Evolutionary conservation across 2,888 invertebrate genomes (phyloP), one percentile per base, ranked within the genome.

Genomic region (Drosophila pseudotalamancana): DNA sequence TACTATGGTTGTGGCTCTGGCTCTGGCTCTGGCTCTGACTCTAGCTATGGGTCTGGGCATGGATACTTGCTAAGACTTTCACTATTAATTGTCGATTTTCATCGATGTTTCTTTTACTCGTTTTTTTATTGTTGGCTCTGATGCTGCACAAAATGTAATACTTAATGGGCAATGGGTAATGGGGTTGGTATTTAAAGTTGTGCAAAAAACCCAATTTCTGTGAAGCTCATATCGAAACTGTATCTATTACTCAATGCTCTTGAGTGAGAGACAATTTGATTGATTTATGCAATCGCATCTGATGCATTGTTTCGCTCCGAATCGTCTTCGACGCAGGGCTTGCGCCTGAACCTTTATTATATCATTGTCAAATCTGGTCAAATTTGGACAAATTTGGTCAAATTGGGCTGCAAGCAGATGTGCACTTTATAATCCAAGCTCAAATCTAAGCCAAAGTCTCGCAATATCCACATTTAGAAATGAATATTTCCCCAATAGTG

Each of bases 31-130:
- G 11, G 2, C 27, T 23, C 25, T 42, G 12, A 9, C 16, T 27
- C 27, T 18, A 16, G 4, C n/a, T 16, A 11, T 3, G 39, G 56
- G 35, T 51, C 40, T 40, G 23, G 55, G 42, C 40, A 42, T 48
- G 54, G 45, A 29, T 64, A 71, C 66, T 77, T 68, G 72, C 48
- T 64, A 65, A 66, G 82, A 86, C 86, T 86, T 86, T 86, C 86
- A 86, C 86, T 86, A 87, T 86, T 87, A 87, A 88, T 86, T 87
- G 88, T 79, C 79, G 85, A 88, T 86, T 79, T 82, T 86, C 84
- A 88, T 84, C 80, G 81, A 86, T 84, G 68, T 32, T 5, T 46
- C 21, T 39, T 65, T 54, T 60, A 60, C 53, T 66, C 50, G 57
- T 16, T 49, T 19, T 46, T 32, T 14, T 57, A 19, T 51, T 59